phyloP scores from a whole-genome alignment of 1,140 invertebrate genomes.

The Marisa cornuarietis region DNA sequence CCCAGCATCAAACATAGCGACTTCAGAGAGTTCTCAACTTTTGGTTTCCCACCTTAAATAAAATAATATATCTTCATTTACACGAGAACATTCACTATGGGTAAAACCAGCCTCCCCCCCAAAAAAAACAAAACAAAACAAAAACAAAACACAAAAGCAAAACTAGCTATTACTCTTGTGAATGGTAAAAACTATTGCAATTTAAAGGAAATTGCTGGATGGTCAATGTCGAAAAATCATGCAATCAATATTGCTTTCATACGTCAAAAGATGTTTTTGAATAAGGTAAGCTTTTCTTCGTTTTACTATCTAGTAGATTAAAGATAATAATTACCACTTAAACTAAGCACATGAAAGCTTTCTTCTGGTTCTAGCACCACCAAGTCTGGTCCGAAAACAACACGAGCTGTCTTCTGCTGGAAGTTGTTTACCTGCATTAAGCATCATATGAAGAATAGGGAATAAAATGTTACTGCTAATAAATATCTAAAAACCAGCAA shows the following conservation, averaged over 20 bases:
- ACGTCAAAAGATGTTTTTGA: too few species aligned
- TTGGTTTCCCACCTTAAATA: slow-evolving; percentile 61
- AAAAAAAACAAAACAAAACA: too few species aligned
- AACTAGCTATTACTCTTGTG: too few species aligned
- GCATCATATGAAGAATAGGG: too few species aligned
- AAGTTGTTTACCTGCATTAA: slow-evolving; percentile 59
- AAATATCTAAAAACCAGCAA: too few species aligned
- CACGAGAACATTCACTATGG: too few species aligned
- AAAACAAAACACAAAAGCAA: too few species aligned
- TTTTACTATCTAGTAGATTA: background rate
- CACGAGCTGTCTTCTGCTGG: slow-evolving; percentile 58
- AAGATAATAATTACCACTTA: slow-evolving; percentile 52
- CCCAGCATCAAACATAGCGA: slow-evolving; percentile 63
- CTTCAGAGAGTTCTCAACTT: slow-evolving; percentile 55
- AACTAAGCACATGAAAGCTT: slow-evolving; percentile 61
- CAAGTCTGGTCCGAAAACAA: slow-evolving; percentile 62
- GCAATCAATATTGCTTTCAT: background rate
- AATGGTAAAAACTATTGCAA: background rate
- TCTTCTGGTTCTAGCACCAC: slow-evolving; percentile 63
- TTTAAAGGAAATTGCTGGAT: background rate
- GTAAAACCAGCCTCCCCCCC: too few species aligned
- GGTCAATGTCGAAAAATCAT: background rate
- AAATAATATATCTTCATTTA: too few species aligned
- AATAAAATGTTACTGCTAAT: too few species aligned
- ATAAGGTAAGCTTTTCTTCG: background rate